Base-by-base conservation (phyloP, 1,140 invertebrate species). In the Pachypsylla venusta region DNA sequence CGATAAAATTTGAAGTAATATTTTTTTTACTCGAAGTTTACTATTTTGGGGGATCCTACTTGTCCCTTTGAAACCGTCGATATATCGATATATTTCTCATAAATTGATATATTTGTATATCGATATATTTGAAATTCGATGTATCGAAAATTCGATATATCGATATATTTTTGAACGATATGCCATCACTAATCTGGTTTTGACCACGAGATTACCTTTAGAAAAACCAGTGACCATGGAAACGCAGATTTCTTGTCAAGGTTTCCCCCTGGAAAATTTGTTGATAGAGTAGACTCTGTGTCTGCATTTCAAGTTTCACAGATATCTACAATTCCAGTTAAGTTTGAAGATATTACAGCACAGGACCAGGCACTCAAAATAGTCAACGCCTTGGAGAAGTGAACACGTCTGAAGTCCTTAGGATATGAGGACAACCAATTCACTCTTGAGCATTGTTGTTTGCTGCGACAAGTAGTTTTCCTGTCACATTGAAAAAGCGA, bases 131-230 rank as follows among this genome's bases (percentile, higher is more conserved):
- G n/a, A n/a, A n/a, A n/a, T n/a, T n/a, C n/a, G n/a, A n/a, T n/a
- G n/a, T n/a, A n/a, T n/a, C n/a, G n/a, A n/a, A n/a, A n/a, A n/a
- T n/a, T n/a, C n/a, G n/a, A n/a, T n/a, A n/a, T n/a, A n/a, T n/a
- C n/a, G n/a, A n/a, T n/a, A n/a, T n/a, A n/a, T n/a, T n/a, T n/a
- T n/a, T n/a, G n/a, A n/a, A n/a, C n/a, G n/a, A n/a, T n/a, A n/a
- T n/a, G n/a, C 7, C 59, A 69, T 19, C 65, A 70, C 53, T n/a
- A n/a, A n/a, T n/a, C n/a, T n/a, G n/a, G n/a, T n/a, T n/a, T n/a
- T 65, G 73, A 56, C 57, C 63, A n/a, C 66, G 62, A 2, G 73
- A 68, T 62, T 58, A 70, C 67, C 59, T 66, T 69, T 62, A 60
- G 66, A 25, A 61, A 61, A 12, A 56, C 64, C 27, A 40, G 28